phyloP scores from a whole-genome alignment of 1,140 invertebrate species.

The Drosophila sechellia region DNA sequence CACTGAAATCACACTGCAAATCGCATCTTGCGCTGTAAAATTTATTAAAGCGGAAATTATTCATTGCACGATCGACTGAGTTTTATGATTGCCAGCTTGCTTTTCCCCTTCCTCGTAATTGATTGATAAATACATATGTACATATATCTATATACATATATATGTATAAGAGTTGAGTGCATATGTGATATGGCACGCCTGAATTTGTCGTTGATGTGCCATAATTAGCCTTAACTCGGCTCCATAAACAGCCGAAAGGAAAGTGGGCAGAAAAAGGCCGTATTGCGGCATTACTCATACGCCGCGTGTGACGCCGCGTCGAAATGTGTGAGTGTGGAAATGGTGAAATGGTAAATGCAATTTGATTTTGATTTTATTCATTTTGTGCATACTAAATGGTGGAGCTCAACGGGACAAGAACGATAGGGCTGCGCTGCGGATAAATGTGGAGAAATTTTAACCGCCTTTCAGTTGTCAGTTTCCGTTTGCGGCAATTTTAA shows the following conservation, averaged over 20 bases:
- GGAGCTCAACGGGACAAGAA: conserved; percentile 6
- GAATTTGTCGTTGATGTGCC: conserved; percentile 46
- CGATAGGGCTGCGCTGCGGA: neutral
- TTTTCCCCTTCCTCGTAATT: conserved; percentile 10
- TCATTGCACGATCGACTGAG: conserved; percentile 82
- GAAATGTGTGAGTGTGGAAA: neutral
- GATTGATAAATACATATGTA: conserved; percentile 24
- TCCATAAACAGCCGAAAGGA: conserved; percentile 27
- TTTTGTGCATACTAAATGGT: conserved; percentile 49
- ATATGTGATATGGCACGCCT: conserved; percentile 20
- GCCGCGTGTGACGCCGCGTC: conserved; percentile 8
- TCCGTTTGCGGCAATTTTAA: conserved; percentile 55
- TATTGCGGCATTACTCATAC: conserved; percentile 34
- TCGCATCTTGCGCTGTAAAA: conserved; percentile 80
- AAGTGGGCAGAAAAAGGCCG: conserved; percentile 1
- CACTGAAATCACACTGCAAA: conserved; percentile 67
- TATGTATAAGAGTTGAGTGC: conserved; percentile 1
- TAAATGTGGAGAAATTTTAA: conserved; percentile 15
- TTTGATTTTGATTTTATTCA: conserved; percentile 60
- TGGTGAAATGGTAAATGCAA: conserved; percentile 22
- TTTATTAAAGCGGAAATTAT: conserved; percentile 84
- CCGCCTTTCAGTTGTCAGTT: conserved; percentile 52
- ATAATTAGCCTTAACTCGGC: conserved; percentile 48
- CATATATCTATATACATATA: neutral
- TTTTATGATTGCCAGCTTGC: conserved; percentile 72